Conservation (phyloP, 1,140 invertebrate species). For the Brachystomella parvula region DNA sequence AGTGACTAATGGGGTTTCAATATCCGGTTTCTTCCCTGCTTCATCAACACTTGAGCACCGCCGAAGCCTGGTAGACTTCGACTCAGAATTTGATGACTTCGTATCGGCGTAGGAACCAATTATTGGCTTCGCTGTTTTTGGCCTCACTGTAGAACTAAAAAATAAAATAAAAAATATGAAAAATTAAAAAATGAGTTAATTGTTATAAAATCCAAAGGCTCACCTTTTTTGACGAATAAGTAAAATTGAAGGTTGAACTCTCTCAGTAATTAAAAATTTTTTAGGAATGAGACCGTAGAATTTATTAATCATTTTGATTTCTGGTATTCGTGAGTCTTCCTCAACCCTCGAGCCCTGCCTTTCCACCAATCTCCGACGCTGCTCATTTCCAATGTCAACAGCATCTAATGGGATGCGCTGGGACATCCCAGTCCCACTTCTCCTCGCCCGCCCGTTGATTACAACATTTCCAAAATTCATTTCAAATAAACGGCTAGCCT, state of each 20-base stretch:
- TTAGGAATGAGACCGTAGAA: slow-evolving; percentile 37
- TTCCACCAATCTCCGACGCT: too few relatives aligned
- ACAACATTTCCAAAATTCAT: too few relatives aligned
- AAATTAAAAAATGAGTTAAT: too few relatives aligned
- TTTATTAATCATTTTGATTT: slow-evolving; percentile 37
- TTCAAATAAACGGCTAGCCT: too few relatives aligned
- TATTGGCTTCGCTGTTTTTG: slow-evolving; percentile 3
- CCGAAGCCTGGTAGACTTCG: background rate
- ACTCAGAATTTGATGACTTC: too few relatives aligned
- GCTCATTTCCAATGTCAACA: too few relatives aligned
- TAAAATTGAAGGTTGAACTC: background rate
- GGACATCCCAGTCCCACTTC: too few relatives aligned
- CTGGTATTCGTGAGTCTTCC: slow-evolving; percentile 28
- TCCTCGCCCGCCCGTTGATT: too few relatives aligned
- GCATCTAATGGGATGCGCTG: too few relatives aligned
- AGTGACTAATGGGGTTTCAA: background rate
- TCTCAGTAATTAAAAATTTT: slow-evolving; percentile 31
- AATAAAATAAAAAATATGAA: background rate
- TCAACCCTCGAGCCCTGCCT: too few relatives aligned
- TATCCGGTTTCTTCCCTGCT: too few relatives aligned
- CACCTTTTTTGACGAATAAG: background rate
- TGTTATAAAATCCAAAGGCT: background rate
- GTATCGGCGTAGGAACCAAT: background rate
- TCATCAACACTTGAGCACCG: background rate
- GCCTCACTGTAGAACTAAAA: slow-evolving; percentile 1